Base-by-base conservation (phyloP, 1,140 invertebrate species). In the Drosophila kohkoa region DNA sequence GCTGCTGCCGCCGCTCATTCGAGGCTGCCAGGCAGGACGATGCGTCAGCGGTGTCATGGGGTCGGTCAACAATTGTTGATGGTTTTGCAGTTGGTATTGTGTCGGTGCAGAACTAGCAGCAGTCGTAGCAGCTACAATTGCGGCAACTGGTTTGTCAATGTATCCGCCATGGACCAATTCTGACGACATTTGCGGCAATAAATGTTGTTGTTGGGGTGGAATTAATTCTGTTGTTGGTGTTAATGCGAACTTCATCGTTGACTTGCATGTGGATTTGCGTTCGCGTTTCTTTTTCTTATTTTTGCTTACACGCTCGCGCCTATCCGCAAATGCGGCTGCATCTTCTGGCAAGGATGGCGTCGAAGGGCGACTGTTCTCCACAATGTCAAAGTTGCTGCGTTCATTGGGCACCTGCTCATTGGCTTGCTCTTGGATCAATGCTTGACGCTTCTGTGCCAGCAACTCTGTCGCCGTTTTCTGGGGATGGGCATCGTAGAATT, bases 401-500 rank as follows among this genome's bases (percentile, higher is more conserved):
- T 94, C 95, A 59, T 58, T 60, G 1, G 95, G 95, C 35, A 4
- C 16, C 6, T 58, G 49, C 3, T 94, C 91, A 4, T 94, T 92
- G 0, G 94, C 93, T 2, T 94, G 92, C 0, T 94, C 93, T 1
- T 95, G 94, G 81, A 96, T 92, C 38, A 96, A 71, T 70, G 96
- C 95, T 79, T 96, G 96, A 5, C 96, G 94, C 92, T 96, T 96
- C 79, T 97, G 96, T 7, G 94, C 94, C 20, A 96, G 79, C 52
- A 96, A 59, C 91, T 96, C 96, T 62, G 94, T 95, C 1, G 95
- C 95, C 48, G 96, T 86, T 70, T 94, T 94, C 74, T 96, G 96
- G 1, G 96, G 96, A 93, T 96, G 94, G 78, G 96, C 94, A 90
- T 97, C 96, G 90, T 97, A 97, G 92, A 97, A 97, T 76, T 97